phyloP scores from a whole-genome alignment of 2,113 vertebrate genomes.

The Dascyllus trimaculatus region DNA sequence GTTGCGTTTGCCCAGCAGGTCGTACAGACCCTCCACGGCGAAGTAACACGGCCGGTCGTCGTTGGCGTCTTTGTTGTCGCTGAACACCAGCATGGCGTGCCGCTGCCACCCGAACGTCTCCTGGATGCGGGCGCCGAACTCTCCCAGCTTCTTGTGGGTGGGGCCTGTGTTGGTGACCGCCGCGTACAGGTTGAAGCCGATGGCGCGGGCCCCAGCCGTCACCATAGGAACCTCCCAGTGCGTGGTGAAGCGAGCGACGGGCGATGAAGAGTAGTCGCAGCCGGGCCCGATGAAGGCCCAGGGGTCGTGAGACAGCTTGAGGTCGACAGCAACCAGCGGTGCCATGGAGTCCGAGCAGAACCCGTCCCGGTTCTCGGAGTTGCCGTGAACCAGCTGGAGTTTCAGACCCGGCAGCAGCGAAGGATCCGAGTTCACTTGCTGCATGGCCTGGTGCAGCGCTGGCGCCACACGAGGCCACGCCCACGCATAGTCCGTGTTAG shows the following conservation, averaged over 20 bases:
- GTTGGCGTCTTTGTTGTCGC: constrained; percentile 79
- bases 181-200: constrained; percentile 83
- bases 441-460: constrained; percentile 85
- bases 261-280: constrained; percentile 90
- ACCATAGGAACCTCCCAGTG: constrained; percentile 93
- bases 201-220: constrained; percentile 89
- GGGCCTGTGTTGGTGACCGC: constrained; percentile 91
- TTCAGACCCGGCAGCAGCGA: constrained; percentile 82
- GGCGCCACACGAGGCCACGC: constrained; percentile 93
- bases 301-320: constrained; percentile 86
- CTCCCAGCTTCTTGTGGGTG: constrained; percentile 91
- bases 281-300: constrained; percentile 92
- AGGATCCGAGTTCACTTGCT: constrained; percentile 80
- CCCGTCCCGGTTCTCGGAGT: constrained; percentile 87
- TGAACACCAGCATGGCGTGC: constrained; percentile 86
- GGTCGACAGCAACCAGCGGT: constrained; percentile 89
- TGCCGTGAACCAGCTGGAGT: constrained; percentile 82
- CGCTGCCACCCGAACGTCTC: constrained; percentile 87
- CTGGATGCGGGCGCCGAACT: constrained; percentile 86
- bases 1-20: constrained; percentile 78
- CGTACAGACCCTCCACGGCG: constrained; percentile 88
- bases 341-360: constrained; percentile 91
- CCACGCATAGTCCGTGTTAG: constrained; percentile 92
- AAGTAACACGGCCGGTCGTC: constrained; percentile 90
- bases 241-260: constrained; percentile 88